Conservation (phyloP, 2,797 vertebrate species). For the Pteropus rufus region DNA sequence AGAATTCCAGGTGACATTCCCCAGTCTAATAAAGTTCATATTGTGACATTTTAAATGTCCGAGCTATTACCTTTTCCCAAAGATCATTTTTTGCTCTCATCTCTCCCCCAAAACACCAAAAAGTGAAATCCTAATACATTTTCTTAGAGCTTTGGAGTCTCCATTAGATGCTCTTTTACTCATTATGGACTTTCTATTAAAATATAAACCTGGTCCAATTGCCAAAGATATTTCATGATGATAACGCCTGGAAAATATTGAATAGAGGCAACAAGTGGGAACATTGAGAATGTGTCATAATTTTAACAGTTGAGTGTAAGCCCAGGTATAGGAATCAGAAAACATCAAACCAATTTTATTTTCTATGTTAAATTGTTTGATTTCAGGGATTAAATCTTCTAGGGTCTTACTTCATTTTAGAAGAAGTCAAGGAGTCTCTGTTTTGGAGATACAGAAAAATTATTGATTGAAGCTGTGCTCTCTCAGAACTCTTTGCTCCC, state of each 20-base stretch:
- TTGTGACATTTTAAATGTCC: conserved; percentile 35
- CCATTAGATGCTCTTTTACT: background rate
- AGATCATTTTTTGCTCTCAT: background rate
- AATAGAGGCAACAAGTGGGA: background rate
- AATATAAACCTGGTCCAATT: background rate
- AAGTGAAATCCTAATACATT: background rate
- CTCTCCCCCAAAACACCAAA: background rate
- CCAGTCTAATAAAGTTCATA: conserved; percentile 44
- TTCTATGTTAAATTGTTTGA: background rate
- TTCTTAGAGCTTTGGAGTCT: background rate
- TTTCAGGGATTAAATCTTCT: background rate
- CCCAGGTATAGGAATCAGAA: background rate
- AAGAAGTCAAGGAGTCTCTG: background rate
- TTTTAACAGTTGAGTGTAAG: background rate
- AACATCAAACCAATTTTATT: background rate
- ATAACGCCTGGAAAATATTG: background rate
- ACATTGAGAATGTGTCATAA: background rate
- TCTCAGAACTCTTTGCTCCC: conserved; percentile 3
- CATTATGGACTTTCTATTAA: background rate
- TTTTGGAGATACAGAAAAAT: background rate
- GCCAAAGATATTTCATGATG: background rate
- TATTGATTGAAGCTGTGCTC: background rate
- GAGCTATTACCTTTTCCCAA: background rate
- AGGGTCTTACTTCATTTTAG: background rate
- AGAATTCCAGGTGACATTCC: conserved; percentile 56